Conservation (phyloP, 2,888 invertebrate species). For the Melinopterus prodromus region DNA sequence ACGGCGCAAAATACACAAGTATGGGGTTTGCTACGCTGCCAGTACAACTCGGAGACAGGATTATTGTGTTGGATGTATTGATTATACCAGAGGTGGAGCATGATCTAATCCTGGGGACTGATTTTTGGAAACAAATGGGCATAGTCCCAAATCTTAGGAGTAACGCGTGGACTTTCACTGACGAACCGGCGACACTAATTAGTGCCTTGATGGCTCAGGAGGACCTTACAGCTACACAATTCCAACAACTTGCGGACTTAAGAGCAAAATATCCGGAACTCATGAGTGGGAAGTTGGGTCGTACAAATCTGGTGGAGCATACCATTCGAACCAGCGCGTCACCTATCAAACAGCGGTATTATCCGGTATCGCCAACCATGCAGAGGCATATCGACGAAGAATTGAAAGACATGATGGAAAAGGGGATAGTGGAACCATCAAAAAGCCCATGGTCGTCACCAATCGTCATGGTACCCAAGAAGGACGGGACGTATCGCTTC, state of each 20-base stretch:
- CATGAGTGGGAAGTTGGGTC: constrained; percentile 28
- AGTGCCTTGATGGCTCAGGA: neutral
- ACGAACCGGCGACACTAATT: neutral
- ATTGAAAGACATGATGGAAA: constrained; percentile 41
- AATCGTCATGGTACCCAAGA: constrained; percentile 39
- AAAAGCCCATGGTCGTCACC: constrained; percentile 41
- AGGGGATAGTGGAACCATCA: constrained; percentile 44
- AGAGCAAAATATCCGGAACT: too few species aligned
- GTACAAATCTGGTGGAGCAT: neutral
- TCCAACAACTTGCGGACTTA: too few species aligned
- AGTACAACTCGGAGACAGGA: neutral
- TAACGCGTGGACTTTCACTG: too few species aligned
- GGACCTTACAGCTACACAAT: neutral
- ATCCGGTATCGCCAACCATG: constrained; percentile 33
- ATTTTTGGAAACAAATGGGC: constrained; percentile 35
- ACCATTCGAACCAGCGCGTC: constrained; percentile 11
- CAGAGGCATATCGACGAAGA: constrained; percentile 45
- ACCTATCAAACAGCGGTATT: constrained; percentile 24
- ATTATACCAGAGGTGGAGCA: constrained; percentile 35
- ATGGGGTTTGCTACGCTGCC: neutral
- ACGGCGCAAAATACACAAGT: neutral
- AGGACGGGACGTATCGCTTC: constrained; percentile 46
- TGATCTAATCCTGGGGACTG: constrained; percentile 37
- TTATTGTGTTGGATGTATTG: neutral
- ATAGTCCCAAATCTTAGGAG: too few species aligned